Conservation (phyloP, 2,113 vertebrate species). For the Gopherus flavomarginatus region DNA sequence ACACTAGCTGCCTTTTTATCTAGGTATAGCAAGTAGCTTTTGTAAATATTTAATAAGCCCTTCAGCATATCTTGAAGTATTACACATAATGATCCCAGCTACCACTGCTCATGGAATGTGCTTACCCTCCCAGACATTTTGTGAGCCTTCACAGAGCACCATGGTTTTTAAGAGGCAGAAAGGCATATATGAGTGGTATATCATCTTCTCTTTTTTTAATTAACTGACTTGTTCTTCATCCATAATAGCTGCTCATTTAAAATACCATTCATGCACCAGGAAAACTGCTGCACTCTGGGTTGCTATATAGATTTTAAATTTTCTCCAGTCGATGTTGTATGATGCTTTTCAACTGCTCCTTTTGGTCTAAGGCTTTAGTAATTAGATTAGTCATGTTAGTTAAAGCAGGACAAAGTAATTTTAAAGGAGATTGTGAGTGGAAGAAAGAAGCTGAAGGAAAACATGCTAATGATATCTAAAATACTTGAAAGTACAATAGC, state of each 20-base stretch:
- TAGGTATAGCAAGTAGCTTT: neutral
- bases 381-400: constrained; percentile 43
- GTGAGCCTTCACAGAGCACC: neutral
- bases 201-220: neutral
- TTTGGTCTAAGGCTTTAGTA: constrained; percentile 28
- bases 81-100: neutral
- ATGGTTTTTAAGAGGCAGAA: neutral
- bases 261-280: constrained; percentile 1
- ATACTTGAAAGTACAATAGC: neutral
- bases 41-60: neutral
- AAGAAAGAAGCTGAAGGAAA: neutral
- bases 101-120: neutral
- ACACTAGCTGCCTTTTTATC: neutral
- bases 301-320: constrained; percentile 48
- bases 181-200: neutral
- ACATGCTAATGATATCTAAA: neutral
- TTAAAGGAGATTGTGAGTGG: constrained; percentile 23
- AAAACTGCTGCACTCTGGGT: neutral
- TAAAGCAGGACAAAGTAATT: constrained; percentile 61
- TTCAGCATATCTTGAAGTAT: neutral
- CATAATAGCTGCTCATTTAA: constrained; percentile 32
- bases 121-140: neutral
- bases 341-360: constrained; percentile 24
- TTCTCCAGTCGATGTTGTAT: constrained; percentile 38
- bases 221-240: constrained; percentile 40